A percentile compares a stretch with the other conserved stretches of the same genome.
phyloP scores from a whole-genome alignment of 2,888 invertebrate species.

The Clunio marinus region DNA sequence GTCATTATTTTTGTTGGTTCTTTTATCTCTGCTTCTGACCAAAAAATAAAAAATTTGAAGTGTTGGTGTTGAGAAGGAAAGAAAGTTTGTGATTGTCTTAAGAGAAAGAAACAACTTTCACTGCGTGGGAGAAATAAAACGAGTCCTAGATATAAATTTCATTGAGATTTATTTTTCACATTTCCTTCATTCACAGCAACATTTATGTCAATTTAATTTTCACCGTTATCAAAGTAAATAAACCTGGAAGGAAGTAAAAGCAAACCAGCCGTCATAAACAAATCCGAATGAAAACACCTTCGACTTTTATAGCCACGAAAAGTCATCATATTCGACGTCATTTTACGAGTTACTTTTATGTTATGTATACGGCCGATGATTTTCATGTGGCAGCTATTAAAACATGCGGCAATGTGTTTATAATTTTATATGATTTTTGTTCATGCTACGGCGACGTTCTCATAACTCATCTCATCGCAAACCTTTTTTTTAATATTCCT shows the following conservation, averaged over 20 bases:
- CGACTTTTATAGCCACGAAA: not conserved
- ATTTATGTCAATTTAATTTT: constrained; percentile 20
- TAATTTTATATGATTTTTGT: constrained; percentile 23
- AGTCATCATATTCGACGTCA: not conserved
- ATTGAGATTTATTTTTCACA: not conserved
- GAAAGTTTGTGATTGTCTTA: not conserved
- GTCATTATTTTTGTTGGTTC: no score
- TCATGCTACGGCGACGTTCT: not conserved
- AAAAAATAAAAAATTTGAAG: not conserved
- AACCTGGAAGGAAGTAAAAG: not conserved
- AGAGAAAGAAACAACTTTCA: not conserved
- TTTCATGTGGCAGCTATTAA: constrained; percentile 15
- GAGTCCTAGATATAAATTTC: no score
- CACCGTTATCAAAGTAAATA: constrained; percentile 27
- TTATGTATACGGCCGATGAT: not conserved
- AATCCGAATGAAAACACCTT: constrained; percentile 26
- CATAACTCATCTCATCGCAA: not conserved
- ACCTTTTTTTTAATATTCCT: no score
- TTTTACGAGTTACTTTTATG: constrained; percentile 20
- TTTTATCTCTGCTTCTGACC: no score
- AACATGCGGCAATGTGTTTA: constrained; percentile 17
- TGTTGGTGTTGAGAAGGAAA: not conserved
- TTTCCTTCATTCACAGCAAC: not conserved
- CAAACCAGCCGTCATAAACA: constrained; percentile 22
- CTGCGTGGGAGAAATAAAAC: not conserved